Evolutionary conservation across 2,888 invertebrate species (phyloP), one percentile per base, ranked within the genome.

Genomic region (Gastrophysa polygoni): DNA sequence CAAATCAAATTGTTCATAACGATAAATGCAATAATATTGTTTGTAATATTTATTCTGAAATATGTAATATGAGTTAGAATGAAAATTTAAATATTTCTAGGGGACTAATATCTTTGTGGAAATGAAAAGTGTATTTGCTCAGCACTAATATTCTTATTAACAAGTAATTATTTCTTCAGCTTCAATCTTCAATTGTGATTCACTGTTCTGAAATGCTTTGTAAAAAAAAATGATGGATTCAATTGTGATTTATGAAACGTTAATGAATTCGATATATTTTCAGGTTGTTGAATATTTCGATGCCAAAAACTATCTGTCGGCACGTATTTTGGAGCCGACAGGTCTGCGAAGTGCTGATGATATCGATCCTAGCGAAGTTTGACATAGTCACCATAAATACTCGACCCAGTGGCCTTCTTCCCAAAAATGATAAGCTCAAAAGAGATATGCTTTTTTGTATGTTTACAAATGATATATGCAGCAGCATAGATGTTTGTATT

Each of bases 251-350:
- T n/a, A 18, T 14, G 17, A 6, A 54, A 48, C 49, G 17, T 57
- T 63, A 46, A 59, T n/a, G n/a, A n/a, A n/a, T n/a, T n/a, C n/a
- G n/a, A n/a, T 52, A 61, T 69, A 58, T 63, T 69, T 76, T 44
- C 61, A 82, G 82, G 77, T 76, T 59, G 78, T 79, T 61, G 80
- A 82, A 73, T 71, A 74, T 61, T 82, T 82, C 68, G 80, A 82
- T 65, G 80, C 79, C 16, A 80, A 81, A 61, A 75, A 80, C 57
- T 82, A 82, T 71, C 70, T 82, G 38, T 76, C 77, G 16, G 77
- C 74, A 52, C 78, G 81, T 59, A 74, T 74, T 17, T 75, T 71
- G 20, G 78, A 77, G 59, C 70, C 72, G 7, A 68, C 73, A 18
- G 70, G 72, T 38, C 65, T 75, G 18, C 57, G 76, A 32, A 77